Percentiles rank a stretch among this genome's conserved stretches.
phyloP scores from a whole-genome alignment of 2,888 invertebrate species.

The Synergus gifuensis region DNA sequence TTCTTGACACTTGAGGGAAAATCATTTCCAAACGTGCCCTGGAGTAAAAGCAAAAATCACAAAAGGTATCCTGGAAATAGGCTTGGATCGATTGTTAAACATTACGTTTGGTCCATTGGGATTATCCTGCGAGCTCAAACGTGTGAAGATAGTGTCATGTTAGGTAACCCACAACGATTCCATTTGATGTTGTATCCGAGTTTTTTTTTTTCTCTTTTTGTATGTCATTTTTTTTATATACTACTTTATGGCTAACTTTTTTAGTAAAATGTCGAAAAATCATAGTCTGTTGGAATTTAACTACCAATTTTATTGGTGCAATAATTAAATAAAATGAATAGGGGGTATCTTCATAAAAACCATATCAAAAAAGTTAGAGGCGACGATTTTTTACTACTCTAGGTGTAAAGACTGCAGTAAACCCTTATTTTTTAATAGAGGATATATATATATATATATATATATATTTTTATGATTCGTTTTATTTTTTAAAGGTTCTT shows the following conservation, averaged over 20 bases:
- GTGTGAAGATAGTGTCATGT: conserved; percentile 14
- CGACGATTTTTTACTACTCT: too few species aligned
- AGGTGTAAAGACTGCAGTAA: too few species aligned
- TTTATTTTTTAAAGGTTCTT: conserved; percentile 62
- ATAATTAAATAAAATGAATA: not conserved
- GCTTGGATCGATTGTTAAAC: conserved; percentile 31
- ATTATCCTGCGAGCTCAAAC: not conserved
- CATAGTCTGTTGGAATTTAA: not conserved
- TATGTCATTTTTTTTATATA: conserved; percentile 9
- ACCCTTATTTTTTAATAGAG: too few species aligned
- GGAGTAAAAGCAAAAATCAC: conserved; percentile 14
- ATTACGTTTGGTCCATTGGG: conserved; percentile 28
- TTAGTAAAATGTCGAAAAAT: not conserved
- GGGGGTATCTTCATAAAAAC: not conserved
- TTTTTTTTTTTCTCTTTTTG: not conserved
- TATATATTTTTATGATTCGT: not conserved
- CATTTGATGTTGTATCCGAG: not conserved
- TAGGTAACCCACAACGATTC: not conserved
- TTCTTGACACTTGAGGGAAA: not conserved
- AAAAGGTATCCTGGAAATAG: not conserved
- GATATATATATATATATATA: not conserved
- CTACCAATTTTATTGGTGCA: not conserved
- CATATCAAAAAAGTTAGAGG: too few species aligned
- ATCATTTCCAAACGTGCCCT: conserved; percentile 12
- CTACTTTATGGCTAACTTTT: not conserved